phyloP scores from a whole-genome alignment of 2,113 vertebrate species.

The Lonchura striata region DNA sequence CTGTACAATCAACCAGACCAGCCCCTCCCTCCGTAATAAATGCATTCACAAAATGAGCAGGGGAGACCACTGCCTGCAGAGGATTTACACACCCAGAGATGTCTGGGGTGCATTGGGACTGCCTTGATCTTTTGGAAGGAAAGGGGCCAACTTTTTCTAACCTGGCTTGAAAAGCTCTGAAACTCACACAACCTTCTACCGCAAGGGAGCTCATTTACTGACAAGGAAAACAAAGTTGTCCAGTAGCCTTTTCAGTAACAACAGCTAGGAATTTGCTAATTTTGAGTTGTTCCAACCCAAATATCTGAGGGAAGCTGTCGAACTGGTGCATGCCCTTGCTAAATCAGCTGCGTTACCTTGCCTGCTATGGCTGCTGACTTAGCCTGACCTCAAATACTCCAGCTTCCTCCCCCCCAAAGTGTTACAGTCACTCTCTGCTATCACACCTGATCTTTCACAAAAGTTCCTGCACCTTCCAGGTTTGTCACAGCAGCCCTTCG shows the following conservation, averaged over 20 bases:
- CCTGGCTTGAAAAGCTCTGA: neutral
- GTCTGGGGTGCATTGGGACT: accelerated
- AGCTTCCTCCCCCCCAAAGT: neutral
- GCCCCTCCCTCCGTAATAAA: neutral
- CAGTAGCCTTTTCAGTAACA: neutral
- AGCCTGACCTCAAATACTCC: neutral
- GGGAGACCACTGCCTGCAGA: neutral
- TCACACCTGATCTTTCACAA: neutral
- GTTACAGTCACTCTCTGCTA: neutral
- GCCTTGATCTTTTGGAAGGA: neutral
- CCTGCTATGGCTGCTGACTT: neutral
- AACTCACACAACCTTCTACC: neutral
- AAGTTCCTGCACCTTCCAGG: neutral
- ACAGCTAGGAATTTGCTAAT: neutral
- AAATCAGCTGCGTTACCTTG: neutral
- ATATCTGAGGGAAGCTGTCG: neutral
- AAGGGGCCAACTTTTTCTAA: neutral
- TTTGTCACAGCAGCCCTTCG: neutral
- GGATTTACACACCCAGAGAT: neutral
- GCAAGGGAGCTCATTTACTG: neutral
- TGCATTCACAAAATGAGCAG: neutral
- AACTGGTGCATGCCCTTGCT: neutral
- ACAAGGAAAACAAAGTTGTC: neutral
- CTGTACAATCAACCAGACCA: neutral
- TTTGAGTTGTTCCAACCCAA: neutral